Evolutionary conservation across 2,888 invertebrate species (phyloP), one percentile per base, ranked within the genome.

Genomic region (Andrena camellia): DNA sequence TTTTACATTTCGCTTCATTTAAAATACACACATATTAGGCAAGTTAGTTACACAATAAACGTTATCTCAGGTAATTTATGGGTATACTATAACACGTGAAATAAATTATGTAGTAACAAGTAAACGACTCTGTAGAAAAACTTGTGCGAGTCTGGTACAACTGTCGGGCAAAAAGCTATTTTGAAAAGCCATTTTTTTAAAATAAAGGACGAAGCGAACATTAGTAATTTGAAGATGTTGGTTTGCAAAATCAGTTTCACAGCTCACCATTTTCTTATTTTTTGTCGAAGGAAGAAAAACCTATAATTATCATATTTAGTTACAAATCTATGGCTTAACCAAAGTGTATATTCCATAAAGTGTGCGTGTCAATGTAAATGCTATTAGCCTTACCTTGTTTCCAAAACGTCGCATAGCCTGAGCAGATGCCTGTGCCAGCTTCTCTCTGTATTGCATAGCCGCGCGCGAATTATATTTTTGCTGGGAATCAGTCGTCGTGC

Each of bases 391-490:
- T 94, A 99, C 98, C 97, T 98, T 97, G 60, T 96, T 97, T 75
- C 98, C 98, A 94, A 98, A 97, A 50, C 96, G 96, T 94, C 97
- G 97, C 96, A 99, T 97, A 17, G 99, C 98, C 92, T 98, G 97
- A 86, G 96, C 96, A n/a, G 99, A 98, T 90, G 96, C 94, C 73
- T 96, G 95, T 85, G 96, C 95, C 82, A 99, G 95, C 94, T 99
- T 99, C 90, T 99, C 99, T 90, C 97, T 96, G 94, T 99, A 99
- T 91, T 98, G 95, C 92, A 97, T 97, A 1, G 99, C 99, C 67
- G 99, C 98, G 78, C 99, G 95, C 2, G 99, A 99, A 93, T 97
- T 98, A 94, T 99, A 99, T 94, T 99, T 99, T 94, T 99, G 98
- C 90, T 99, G 98, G 23, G 99, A 97, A 95, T 99, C 99, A 66